phyloP scores from a whole-genome alignment of 1,140 invertebrate species.

The Formica selysi region DNA sequence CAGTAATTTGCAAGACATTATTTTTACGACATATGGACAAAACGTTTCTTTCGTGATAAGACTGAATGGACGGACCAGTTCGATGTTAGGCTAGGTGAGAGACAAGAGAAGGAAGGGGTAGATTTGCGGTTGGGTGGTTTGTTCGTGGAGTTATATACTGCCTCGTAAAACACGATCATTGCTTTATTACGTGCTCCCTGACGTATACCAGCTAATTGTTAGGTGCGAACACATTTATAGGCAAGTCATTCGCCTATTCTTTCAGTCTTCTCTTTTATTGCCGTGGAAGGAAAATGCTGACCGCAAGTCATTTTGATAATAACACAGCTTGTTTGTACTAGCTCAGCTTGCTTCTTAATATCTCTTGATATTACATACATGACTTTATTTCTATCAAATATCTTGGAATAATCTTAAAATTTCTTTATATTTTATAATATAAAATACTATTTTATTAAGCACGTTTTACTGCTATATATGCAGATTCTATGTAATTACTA shows the following conservation, averaged over 20 bases:
- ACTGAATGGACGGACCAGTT: conserved; percentile 66
- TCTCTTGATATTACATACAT: not conserved
- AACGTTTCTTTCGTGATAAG: conserved; percentile 79
- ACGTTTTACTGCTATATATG: not conserved
- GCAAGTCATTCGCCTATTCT: conserved; percentile 59
- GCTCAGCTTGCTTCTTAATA: not conserved
- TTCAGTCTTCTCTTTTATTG: conserved; percentile 56
- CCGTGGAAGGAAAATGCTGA: conserved; percentile 34
- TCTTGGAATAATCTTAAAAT: not conserved
- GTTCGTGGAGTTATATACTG: conserved; percentile 79
- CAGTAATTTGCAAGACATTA: conserved; percentile 79
- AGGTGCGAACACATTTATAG: conserved; percentile 84
- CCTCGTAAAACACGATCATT: conserved; percentile 85
- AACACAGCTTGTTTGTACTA: conserved; percentile 23
- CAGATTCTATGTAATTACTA: not conserved
- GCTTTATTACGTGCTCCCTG: conserved; percentile 83
- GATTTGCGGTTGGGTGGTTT: conserved; percentile 71
- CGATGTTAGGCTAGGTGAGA: conserved; percentile 63
- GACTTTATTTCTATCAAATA: not conserved
- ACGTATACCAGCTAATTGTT: conserved; percentile 83
- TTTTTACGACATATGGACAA: conserved; percentile 77
- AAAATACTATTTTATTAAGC: not conserved
- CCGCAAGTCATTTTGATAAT: conserved; percentile 38
- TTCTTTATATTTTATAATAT: not conserved
- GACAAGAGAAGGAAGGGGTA: conserved; percentile 71